Evolutionary conservation across 2,113 vertebrate genomes (phyloP).

Genomic region (Castor canadensis): DNA sequence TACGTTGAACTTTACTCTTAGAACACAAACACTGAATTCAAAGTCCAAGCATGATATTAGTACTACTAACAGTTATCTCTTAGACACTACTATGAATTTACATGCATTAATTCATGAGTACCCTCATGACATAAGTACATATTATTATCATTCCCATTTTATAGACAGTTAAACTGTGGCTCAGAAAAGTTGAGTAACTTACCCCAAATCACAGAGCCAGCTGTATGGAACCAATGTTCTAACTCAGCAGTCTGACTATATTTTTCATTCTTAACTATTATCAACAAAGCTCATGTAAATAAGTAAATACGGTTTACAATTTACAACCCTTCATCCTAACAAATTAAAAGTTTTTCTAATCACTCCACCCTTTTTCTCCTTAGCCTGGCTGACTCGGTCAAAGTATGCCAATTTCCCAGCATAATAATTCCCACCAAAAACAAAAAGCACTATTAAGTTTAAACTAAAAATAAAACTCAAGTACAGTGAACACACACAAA

Average conservation of each 20-base stretch:
- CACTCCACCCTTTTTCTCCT: neutral
- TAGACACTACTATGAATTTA: neutral
- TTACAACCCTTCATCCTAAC: neutral
- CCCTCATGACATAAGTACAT: neutral
- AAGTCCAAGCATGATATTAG: conserved; percentile 19
- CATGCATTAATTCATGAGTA: neutral
- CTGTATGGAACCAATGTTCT: neutral
- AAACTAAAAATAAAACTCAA: neutral
- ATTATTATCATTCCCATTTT: neutral
- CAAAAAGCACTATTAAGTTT: neutral
- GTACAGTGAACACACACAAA: neutral
- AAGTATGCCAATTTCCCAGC: neutral
- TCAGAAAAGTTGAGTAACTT: conserved; percentile 33
- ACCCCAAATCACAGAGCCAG: neutral
- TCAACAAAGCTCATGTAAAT: neutral
- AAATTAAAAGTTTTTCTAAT: neutral
- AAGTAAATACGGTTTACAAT: neutral
- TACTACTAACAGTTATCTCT: neutral
- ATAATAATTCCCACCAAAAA: conserved; percentile 23
- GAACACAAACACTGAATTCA: conserved; percentile 22
- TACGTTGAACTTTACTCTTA: conserved; percentile 9
- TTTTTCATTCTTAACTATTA: neutral
- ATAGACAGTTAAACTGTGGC: neutral
- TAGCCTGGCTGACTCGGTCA: neutral
- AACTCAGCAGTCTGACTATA: neutral